Conservation (phyloP, 1,140 invertebrate species). For the Dinothrombium tinctorium region DNA sequence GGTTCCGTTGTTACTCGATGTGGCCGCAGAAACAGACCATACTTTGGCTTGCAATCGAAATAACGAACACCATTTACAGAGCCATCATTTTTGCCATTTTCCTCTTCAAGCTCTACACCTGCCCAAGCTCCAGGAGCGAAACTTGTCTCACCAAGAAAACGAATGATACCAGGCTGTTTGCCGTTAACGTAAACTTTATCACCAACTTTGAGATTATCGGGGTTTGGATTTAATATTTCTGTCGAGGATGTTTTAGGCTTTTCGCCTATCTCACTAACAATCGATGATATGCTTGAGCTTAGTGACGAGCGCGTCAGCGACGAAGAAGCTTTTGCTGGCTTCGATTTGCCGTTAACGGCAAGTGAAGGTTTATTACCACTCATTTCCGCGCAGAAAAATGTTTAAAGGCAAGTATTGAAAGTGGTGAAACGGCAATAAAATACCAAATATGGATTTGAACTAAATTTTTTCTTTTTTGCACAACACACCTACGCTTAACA, state of each 20-base stretch:
- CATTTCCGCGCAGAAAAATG: too few relatives aligned
- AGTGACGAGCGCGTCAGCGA: too few relatives aligned
- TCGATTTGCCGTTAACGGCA: background rate
- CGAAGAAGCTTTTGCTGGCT: background rate
- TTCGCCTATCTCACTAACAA: background rate
- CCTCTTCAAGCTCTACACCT: conserved; percentile 68
- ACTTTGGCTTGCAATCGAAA: conserved; percentile 70
- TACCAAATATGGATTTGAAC: too few relatives aligned
- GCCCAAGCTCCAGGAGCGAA: conserved; percentile 70
- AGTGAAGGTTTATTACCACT: too few relatives aligned
- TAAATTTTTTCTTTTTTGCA: too few relatives aligned
- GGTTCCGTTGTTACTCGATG: conserved; percentile 55
- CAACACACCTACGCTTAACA: too few relatives aligned
- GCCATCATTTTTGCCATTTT: conserved; percentile 76
- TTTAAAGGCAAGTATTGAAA: too few relatives aligned
- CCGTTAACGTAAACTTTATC: conserved; percentile 85
- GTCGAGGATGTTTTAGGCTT: background rate
- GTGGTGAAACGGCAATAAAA: too few relatives aligned
- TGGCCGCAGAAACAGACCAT: conserved; percentile 44
- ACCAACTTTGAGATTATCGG: conserved; percentile 83
- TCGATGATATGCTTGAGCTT: background rate
- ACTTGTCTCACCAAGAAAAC: conserved; percentile 51
- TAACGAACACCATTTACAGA: conserved; percentile 66
- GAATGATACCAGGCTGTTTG: conserved; percentile 59
- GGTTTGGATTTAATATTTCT: background rate